Percentiles rank a stretch among this genome's conserved stretches.
phyloP scores from a whole-genome alignment of 2,797 vertebrate species.

The Falco biarmicus region DNA sequence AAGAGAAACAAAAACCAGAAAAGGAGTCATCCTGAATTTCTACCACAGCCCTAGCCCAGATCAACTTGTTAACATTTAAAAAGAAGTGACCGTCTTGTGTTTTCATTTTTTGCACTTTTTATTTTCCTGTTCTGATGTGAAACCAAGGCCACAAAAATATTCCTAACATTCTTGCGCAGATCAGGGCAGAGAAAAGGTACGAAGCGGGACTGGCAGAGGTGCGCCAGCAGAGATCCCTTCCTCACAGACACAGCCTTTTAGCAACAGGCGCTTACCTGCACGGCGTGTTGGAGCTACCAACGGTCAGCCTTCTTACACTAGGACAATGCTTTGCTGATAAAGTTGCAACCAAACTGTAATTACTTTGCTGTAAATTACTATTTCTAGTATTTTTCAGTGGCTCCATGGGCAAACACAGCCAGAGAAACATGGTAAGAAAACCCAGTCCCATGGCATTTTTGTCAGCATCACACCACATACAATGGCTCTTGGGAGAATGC shows the following conservation, averaged over 20 bases:
- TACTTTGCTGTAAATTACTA: background rate
- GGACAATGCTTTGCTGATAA: background rate
- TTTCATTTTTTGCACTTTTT: background rate
- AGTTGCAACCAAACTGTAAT: background rate
- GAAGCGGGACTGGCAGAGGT: background rate
- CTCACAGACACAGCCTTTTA: fast-evolving
- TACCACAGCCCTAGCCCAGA: background rate
- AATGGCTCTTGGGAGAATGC: fast-evolving
- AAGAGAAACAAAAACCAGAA: background rate
- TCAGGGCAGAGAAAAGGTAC: background rate
- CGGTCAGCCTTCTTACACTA: background rate
- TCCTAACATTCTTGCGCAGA: fast-evolving
- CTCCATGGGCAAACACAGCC: background rate
- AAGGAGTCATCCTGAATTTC: background rate
- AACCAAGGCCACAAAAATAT: background rate
- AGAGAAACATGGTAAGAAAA: background rate
- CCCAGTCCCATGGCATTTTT: fast-evolving
- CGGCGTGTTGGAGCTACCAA: fast-evolving
- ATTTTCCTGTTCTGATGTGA: background rate
- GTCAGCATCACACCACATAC: background rate
- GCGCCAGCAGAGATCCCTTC: background rate
- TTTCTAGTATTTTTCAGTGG: background rate
- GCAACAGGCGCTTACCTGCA: background rate
- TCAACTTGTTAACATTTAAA: fast-evolving
- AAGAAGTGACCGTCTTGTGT: background rate